These are phyloP conservation scores for Loriculus beryllinus DNA, from an alignment of 2,797 vertebrate species.

Conservation along the genomic window DNA sequence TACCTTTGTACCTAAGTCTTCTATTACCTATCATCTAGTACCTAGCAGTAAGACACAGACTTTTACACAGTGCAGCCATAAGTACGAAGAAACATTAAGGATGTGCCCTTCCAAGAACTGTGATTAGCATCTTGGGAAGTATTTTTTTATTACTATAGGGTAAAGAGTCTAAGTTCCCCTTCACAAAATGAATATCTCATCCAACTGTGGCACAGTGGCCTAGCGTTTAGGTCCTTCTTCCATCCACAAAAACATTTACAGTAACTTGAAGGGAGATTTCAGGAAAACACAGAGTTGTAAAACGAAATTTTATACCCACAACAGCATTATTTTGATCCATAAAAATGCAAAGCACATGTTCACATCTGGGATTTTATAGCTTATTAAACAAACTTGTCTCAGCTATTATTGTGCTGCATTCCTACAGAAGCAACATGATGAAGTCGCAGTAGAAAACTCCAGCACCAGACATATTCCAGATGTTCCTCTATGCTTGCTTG, in stretches of 20 bases:
- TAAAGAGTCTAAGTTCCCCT: not conserved
- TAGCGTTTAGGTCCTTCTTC: not conserved
- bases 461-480: constrained; percentile 13
- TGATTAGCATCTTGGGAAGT: not conserved
- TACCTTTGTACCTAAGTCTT: not conserved
- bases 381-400: constrained; percentile 41
- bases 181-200: not conserved
- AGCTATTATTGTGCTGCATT: constrained; percentile 41
- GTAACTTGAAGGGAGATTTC: not conserved
- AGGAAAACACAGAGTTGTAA: not conserved
- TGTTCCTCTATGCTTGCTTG: not conserved
- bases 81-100: not conserved
- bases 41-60: not conserved
- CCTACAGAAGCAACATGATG: constrained; percentile 52
- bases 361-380: constrained; percentile 45
- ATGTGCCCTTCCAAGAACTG: not conserved
- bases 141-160: not conserved
- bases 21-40: not conserved
- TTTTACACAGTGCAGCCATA: not conserved
- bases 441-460: constrained; percentile 42
- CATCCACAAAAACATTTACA: not conserved
- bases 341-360: constrained; percentile 42
- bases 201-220: not conserved
- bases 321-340: constrained; percentile 16
- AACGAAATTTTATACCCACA: not conserved